Evolutionary conservation across 1,140 invertebrate genomes (phyloP), one percentile per base, ranked within the genome.

Genomic region (Lasioglossum albipes): DNA sequence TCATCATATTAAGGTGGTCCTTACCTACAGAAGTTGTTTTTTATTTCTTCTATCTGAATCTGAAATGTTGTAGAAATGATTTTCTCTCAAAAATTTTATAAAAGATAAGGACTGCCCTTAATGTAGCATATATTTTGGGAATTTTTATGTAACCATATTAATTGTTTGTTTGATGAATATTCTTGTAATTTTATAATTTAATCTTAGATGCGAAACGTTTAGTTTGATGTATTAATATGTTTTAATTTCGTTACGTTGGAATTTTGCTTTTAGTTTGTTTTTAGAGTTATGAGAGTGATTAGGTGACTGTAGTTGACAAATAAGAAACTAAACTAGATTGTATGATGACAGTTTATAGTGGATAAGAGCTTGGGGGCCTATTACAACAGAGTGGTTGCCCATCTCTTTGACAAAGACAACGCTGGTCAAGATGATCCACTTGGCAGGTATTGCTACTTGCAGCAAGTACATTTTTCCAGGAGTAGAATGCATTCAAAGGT

Each of bases 341-440:
- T 92, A 57, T 93, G 84, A 88, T 92, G 88, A 84, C 90, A 94
- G 94, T 94, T 94, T 90, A 88, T 93, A 90, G 90, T 94, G 91
- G 91, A 94, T 83, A 89, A 91, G 85, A 84, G 89, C 77, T 90
- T 87, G 79, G 92, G 90, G 84, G 84, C 87, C 78, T 77, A 12
- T 75, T 84, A 89, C 89, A 89, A 87, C 89, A 89, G 85, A 79
- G 84, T 93, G 88, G 83, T 91, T 85, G 83, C 88, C 87, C 93
- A 94, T 84, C 94, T 96, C 86, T 97, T 95, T 95, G 96, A 97
- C 94, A 96, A 96, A 96, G 96, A 97, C 94, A 95, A 95, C 89
- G 95, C 96, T 88, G 95, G 95, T 89, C 94, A 94, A 91, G 96
- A 97, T 93, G 96, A 97, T 93, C 95, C 95, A 88, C 95, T 97